phyloP scores from a whole-genome alignment of 2,797 vertebrate genomes.

The Ateles fusciceps region DNA sequence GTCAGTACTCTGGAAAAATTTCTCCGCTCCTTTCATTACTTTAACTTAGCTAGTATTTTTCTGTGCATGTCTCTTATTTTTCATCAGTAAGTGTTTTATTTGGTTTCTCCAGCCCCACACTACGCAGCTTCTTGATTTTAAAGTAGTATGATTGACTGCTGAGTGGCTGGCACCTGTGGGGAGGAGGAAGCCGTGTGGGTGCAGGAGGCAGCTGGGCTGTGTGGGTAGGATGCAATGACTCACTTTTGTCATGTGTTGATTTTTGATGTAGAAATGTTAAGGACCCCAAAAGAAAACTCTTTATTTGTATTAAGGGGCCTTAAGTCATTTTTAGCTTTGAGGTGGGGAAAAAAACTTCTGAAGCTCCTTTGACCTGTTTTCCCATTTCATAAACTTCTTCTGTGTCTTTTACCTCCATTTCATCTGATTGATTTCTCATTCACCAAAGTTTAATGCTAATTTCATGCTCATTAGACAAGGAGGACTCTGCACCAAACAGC shows the following conservation, averaged over 20 bases:
- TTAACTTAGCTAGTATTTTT: constrained; percentile 35
- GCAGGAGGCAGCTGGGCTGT: constrained; percentile 49
- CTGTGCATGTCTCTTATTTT: constrained; percentile 12
- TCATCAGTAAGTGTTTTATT: neutral
- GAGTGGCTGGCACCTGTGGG: constrained; percentile 31
- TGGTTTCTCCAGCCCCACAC: neutral
- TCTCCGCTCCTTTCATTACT: neutral
- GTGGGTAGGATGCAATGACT: constrained; percentile 38
- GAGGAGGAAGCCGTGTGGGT: constrained; percentile 22
- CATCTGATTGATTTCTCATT: neutral
- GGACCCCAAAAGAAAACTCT: constrained; percentile 51
- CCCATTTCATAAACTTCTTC: neutral
- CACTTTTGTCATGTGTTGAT: constrained; percentile 56
- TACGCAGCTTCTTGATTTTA: constrained; percentile 12
- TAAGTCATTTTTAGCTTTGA: neutral
- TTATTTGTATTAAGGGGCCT: constrained; percentile 27
- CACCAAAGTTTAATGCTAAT: neutral
- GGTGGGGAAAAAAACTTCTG: neutral
- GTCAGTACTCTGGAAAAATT: neutral
- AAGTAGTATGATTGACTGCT: neutral
- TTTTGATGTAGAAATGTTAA: constrained; percentile 52
- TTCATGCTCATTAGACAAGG: neutral
- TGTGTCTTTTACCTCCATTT: neutral
- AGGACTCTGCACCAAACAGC: neutral
- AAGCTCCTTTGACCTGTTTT: constrained; percentile 17